These are phyloP conservation scores for Ditula angustiorana DNA, from an alignment of 2,888 invertebrate species.

Conservation along the genomic window DNA sequence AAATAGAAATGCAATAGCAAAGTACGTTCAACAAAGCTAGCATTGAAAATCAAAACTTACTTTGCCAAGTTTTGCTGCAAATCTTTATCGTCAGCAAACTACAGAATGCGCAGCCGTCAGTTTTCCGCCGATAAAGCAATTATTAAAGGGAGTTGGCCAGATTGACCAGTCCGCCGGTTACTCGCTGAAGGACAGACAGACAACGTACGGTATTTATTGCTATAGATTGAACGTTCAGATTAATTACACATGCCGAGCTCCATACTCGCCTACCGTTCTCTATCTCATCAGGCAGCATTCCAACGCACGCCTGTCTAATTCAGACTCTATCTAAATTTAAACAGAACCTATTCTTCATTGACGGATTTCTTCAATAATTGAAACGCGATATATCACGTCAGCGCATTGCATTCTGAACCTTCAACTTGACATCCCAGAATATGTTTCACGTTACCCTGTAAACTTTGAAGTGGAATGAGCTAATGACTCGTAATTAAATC, in stretches of 20 bases:
- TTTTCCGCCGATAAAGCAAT: conserved; percentile 63
- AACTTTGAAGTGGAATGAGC: conserved; percentile 59
- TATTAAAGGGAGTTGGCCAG: conserved; percentile 58
- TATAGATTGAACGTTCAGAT: conserved; percentile 75
- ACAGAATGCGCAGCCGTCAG: neutral
- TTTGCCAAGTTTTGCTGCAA: too few relatives aligned
- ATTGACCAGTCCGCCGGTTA: conserved; percentile 66
- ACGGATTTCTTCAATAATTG: conserved; percentile 67
- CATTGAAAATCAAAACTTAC: too few relatives aligned
- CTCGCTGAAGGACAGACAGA: conserved; percentile 73
- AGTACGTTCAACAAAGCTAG: too few relatives aligned
- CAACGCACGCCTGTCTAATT: conserved; percentile 57
- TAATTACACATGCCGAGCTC: conserved; percentile 71
- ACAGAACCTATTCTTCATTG: conserved; percentile 66
- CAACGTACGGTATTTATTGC: conserved; percentile 74
- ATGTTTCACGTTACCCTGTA: conserved; percentile 58
- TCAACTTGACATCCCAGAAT: conserved; percentile 54
- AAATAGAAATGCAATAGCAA: too few relatives aligned
- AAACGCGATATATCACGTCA: conserved; percentile 66
- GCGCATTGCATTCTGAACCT: conserved; percentile 65
- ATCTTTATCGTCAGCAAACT: neutral
- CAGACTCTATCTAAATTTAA: conserved; percentile 59
- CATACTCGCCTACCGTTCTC: conserved; percentile 46
- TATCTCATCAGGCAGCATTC: conserved; percentile 72
- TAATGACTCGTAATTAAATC: conserved; percentile 67